Evolutionary conservation across 2,888 invertebrate genomes (phyloP).

Genomic region (Xestia c-nigrum): DNA sequence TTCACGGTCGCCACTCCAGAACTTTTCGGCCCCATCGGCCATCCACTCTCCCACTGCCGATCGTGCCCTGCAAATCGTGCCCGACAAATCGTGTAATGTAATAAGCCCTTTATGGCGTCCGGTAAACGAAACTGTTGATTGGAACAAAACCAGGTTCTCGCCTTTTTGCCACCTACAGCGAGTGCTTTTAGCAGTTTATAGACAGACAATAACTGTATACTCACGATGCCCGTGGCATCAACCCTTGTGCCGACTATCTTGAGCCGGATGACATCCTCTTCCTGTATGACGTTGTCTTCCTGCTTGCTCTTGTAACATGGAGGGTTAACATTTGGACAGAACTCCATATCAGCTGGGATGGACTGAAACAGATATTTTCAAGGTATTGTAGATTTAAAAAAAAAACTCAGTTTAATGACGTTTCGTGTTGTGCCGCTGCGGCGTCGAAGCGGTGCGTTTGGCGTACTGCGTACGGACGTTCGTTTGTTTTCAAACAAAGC

Average conservation of each 20-base stretch:
- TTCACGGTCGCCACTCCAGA: too few relatives aligned
- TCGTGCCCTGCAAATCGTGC: too few relatives aligned
- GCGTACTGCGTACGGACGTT: too few relatives aligned
- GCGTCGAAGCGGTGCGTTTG: too few relatives aligned
- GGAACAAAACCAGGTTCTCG: background rate
- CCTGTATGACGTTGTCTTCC: conserved; percentile 99
- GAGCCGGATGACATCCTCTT: conserved; percentile 98
- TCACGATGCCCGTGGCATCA: conserved; percentile 99
- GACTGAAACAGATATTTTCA: conserved; percentile 91
- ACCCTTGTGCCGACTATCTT: conserved; percentile 99
- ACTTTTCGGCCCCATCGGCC: too few relatives aligned
- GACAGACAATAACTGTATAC: conserved; percentile 76
- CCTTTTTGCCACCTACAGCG: background rate
- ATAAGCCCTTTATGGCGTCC: too few relatives aligned
- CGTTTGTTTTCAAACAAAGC: too few relatives aligned
- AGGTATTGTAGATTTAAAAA: too few relatives aligned
- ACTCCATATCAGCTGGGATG: conserved; percentile 99
- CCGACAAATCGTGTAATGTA: too few relatives aligned
- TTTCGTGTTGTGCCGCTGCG: too few relatives aligned
- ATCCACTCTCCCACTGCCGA: too few relatives aligned
- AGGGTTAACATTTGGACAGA: conserved; percentile 99
- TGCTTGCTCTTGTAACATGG: conserved; percentile 99
- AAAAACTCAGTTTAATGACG: too few relatives aligned
- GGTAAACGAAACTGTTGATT: background rate
- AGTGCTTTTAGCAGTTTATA: background rate